A percentile compares a stretch with the other conserved stretches of the same genome.
These are phyloP conservation scores for Pagetopsis macropterus DNA, from an alignment of 2,797 vertebrate species.

Conservation along the genomic window DNA sequence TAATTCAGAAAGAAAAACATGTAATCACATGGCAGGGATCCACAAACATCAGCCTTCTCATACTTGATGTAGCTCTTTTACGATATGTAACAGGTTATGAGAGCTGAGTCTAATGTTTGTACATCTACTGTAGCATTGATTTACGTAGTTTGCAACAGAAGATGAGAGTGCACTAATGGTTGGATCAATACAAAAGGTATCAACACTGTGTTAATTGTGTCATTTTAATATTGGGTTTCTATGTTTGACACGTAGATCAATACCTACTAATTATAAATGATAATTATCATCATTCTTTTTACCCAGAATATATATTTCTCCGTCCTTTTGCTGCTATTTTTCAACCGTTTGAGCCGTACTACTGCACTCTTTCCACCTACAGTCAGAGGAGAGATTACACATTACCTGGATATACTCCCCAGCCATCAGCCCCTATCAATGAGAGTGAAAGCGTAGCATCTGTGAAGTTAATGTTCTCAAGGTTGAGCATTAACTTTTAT, in stretches of 20 bases:
- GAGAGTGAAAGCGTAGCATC: neutral
- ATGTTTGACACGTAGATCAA: neutral
- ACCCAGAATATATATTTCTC: neutral
- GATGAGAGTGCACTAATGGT: neutral
- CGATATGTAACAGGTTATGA: neutral
- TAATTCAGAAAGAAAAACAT: neutral
- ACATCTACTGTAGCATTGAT: too few species aligned
- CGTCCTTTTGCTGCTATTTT: conserved; percentile 17
- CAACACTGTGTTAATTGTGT: neutral
- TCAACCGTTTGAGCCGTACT: too few species aligned
- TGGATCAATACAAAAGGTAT: neutral
- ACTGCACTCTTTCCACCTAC: neutral
- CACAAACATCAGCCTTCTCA: neutral
- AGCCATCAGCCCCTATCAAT: conserved; percentile 1
- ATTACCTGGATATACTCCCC: neutral
- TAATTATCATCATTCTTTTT: neutral
- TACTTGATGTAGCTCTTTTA: neutral
- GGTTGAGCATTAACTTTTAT: conserved; percentile 1
- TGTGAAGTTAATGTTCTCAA: neutral
- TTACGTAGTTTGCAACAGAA: neutral
- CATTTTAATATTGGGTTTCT: neutral
- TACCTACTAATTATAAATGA: neutral
- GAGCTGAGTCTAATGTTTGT: neutral
- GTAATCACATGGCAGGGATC: neutral
- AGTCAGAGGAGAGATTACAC: neutral